phyloP scores from a whole-genome alignment of 1,140 invertebrate species.

The Psix sp. region DNA sequence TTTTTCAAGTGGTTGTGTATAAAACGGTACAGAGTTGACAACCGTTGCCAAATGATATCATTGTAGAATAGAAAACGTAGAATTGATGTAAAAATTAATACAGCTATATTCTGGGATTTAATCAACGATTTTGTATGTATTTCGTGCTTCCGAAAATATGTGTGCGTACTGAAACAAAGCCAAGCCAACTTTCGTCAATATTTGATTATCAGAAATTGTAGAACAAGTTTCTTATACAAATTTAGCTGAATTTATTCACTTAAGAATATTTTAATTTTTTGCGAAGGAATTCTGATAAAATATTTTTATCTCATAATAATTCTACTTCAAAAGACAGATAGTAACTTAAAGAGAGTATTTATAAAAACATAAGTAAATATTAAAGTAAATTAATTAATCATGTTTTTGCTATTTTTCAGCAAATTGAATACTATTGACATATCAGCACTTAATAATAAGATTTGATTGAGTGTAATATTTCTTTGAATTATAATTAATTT shows the following conservation, averaged over 20 bases:
- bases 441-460: constrained; percentile 35
- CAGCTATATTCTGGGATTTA: constrained; percentile 42
- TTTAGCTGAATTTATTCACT: no score
- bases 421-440: constrained; percentile 36
- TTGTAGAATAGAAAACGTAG: constrained; percentile 68
- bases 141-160: constrained; percentile 65
- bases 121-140: constrained; percentile 60
- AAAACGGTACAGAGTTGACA: constrained; percentile 60
- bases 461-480: no score
- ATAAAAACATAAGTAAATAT: no score
- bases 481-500: constrained; percentile 8
- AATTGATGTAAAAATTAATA: constrained; percentile 67
- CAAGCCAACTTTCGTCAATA: constrained; percentile 64
- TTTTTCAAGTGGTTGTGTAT: constrained; percentile 42
- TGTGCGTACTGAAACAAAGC: constrained; percentile 64
- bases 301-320: no score
- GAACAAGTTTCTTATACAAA: no score
- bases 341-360: no score
- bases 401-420: no score
- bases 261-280: no score
- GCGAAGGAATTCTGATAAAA: no score
- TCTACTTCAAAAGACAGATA: no score
- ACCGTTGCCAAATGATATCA: constrained; percentile 72
- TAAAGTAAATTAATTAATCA: no score
- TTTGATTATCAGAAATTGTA: constrained; percentile 9